phyloP scores from a whole-genome alignment of 2,113 vertebrate genomes.

The Natator depressus region DNA sequence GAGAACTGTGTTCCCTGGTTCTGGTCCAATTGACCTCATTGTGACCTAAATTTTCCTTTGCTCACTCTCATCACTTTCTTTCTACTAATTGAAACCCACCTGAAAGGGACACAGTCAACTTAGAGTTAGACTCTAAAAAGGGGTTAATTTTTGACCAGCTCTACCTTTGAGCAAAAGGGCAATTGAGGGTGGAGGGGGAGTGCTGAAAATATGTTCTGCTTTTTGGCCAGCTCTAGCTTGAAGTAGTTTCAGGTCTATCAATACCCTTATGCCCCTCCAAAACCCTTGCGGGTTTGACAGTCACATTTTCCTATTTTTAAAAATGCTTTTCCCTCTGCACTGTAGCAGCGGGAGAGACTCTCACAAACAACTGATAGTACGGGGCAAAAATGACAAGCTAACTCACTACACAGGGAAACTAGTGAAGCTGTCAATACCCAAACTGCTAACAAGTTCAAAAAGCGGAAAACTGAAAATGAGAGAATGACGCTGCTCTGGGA shows the following conservation, averaged over 20 bases:
- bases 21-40: not conserved
- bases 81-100: not conserved
- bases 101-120: not conserved
- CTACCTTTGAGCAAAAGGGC: not conserved
- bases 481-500: too few relatives aligned
- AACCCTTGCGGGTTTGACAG: too few relatives aligned
- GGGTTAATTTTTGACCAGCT: not conserved
- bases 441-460: not conserved
- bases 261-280: too few relatives aligned
- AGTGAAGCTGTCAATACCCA: not conserved
- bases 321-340: not conserved
- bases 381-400: not conserved
- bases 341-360: not conserved
- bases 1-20: not conserved
- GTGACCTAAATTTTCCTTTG: not conserved
- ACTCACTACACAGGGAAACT: too few relatives aligned
- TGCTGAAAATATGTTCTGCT: not conserved
- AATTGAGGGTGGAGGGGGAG: too few relatives aligned
- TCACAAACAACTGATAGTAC: rapidly evolving
- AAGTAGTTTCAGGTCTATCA: too few relatives aligned
- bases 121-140: not conserved
- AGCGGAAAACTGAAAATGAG: too few relatives aligned
- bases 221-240: too few relatives aligned
- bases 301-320: too few relatives aligned
- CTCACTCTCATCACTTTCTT: not conserved